Evolutionary conservation across 2,113 vertebrate genomes (phyloP).

Genomic region (Bubo scandiacus): DNA sequence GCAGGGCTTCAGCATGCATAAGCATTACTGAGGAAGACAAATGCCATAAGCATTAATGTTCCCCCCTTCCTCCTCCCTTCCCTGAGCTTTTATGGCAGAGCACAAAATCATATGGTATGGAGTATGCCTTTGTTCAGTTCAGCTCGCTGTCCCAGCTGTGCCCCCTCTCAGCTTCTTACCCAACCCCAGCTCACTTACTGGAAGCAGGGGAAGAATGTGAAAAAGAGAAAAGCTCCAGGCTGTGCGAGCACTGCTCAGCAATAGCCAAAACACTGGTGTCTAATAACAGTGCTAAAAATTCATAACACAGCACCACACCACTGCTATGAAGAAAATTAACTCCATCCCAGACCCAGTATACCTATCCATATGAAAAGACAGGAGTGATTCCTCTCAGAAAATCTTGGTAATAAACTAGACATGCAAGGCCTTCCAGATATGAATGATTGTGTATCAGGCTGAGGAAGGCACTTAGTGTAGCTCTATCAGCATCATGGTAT

Average conservation of each 20-base stretch:
- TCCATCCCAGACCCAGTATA: neutral
- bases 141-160: neutral
- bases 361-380: neutral
- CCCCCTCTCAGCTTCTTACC: neutral
- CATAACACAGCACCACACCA: fast-evolving
- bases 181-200: neutral
- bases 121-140: neutral
- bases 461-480: neutral
- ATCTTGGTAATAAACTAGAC: neutral
- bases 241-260: neutral
- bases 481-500: neutral
- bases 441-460: neutral
- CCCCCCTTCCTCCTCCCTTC: neutral
- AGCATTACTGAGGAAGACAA: neutral
- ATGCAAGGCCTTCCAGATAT: neutral
- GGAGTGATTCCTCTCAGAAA: neutral
- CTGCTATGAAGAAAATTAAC: neutral
- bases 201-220: neutral
- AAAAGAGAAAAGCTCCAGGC: neutral
- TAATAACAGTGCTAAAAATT: neutral
- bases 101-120: neutral
- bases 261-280: fast-evolving
- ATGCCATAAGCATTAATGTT: neutral
- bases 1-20: neutral
- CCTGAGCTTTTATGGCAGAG: neutral